Percentiles rank a stretch among this genome's conserved stretches.
phyloP scores from a whole-genome alignment of 2,888 invertebrate species.

The Lasioglossum malachurum region DNA sequence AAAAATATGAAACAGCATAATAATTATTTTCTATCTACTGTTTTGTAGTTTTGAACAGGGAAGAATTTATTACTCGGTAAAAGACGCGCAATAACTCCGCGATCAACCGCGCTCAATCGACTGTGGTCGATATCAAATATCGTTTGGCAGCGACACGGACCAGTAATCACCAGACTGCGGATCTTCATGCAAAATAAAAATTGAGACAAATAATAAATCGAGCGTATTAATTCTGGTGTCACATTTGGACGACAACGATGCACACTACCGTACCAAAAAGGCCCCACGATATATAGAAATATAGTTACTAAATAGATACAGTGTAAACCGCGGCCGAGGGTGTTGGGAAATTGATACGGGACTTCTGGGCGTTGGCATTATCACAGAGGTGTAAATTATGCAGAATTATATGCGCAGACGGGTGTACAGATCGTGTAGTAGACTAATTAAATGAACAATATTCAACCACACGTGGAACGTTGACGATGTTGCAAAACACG shows the following conservation, averaged over 20 bases:
- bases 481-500: background rate
- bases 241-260: background rate
- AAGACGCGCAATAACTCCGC: too few species aligned
- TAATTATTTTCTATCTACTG: too few species aligned
- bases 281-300: slow-evolving; percentile 15
- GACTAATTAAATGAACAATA: slow-evolving; percentile 29
- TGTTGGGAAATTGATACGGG: slow-evolving; percentile 52
- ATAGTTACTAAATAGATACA: slow-evolving; percentile 20
- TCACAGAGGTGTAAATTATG: slow-evolving; percentile 38
- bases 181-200: too few species aligned
- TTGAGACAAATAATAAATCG: background rate
- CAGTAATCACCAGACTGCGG: too few species aligned
- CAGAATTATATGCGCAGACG: slow-evolving; percentile 25
- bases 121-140: too few species aligned
- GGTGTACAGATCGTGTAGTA: background rate
- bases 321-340: slow-evolving; percentile 32
- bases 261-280: background rate
- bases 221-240: background rate
- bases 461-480: background rate
- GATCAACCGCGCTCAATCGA: too few species aligned
- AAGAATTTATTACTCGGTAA: too few species aligned
- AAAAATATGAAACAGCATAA: too few species aligned
- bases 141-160: too few species aligned
- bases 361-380: slow-evolving; percentile 49
- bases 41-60: too few species aligned